Evolutionary conservation across 1,140 invertebrate genomes (phyloP), one percentile per base, ranked within the genome.

Genomic region (Aricia agestis): DNA sequence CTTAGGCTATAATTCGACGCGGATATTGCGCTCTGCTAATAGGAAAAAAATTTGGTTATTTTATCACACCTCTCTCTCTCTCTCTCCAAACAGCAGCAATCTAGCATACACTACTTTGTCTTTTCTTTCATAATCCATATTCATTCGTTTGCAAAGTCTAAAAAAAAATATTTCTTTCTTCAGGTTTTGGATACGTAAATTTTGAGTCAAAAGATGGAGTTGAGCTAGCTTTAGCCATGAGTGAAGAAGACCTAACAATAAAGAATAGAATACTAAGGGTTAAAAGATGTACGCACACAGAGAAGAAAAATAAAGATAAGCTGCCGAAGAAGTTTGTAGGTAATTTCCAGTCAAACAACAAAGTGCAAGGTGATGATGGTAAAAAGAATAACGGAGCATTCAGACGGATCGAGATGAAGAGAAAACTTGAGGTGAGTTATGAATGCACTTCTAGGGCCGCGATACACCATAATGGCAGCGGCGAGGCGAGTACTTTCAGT

Each of bases 111-210:
- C n/a, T n/a, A n/a, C n/a, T n/a, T n/a, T n/a, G n/a, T n/a, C n/a
- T n/a, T n/a, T n/a, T n/a, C n/a, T n/a, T n/a, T n/a, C n/a, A n/a
- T n/a, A n/a, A n/a, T n/a, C n/a, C n/a, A n/a, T n/a, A n/a, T n/a
- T n/a, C 36, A 7, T 2, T 25, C 1, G 3, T 25, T 25, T 25
- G 25, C 25, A 2, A 25, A 25, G 9, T 6, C 45, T 52, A 9
- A 52, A 52, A 45, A 45, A n/a, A n/a, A n/a, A n/a, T n/a, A n/a
- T n/a, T 45, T 69, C 52, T 7, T 65, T 71, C 81, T 78, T 17
- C 74, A 92, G 92, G 94, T 68, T 93, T 94, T 79, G 94, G 92
- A 10, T 95, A 94, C 77, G 86, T 95, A 1, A 94, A 95, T 80
- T 95, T 95, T 72, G 79, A 87, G 68, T 92, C 92, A 18, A 83